These are phyloP conservation scores for Synergus japonicus DNA, from an alignment of 2,888 invertebrate species.

Conservation along the genomic window DNA sequence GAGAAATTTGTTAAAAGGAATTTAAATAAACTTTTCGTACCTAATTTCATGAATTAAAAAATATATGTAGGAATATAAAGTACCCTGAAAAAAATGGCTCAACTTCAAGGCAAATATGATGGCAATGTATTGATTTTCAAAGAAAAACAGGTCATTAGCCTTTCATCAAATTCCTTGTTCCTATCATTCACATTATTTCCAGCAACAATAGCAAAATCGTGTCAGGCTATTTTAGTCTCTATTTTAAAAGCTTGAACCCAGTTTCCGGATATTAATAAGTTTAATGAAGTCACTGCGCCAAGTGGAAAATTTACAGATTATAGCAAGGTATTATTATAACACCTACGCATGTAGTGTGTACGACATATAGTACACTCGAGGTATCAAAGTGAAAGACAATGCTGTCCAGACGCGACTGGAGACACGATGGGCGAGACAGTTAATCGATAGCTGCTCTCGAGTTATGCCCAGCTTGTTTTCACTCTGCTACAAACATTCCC, in stretches of 20 bases:
- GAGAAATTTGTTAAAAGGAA: not conserved
- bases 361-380: not conserved
- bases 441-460: conserved; percentile 74
- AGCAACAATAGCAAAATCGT: not conserved
- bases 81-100: not conserved
- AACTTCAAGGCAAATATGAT: not conserved
- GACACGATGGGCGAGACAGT: conserved; percentile 70
- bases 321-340: conserved; percentile 3
- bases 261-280: conserved; percentile 11
- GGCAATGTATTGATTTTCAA: not conserved
- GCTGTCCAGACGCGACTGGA: conserved; percentile 65
- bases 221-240: not conserved
- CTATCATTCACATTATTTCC: not conserved
- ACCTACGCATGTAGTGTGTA: not conserved
- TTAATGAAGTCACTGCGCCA: conserved; percentile 28
- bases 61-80: not conserved
- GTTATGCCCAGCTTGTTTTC: conserved; percentile 63
- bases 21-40: not conserved
- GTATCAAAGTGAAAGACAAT: conserved; percentile 69
- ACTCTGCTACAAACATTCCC: conserved; percentile 9
- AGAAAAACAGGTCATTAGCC: not conserved
- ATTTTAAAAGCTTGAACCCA: not conserved
- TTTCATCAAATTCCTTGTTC: not conserved
- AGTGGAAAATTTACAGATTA: conserved; percentile 29
- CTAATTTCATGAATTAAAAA: not conserved